phyloP scores from a whole-genome alignment of 2,113 vertebrate genomes.

The Trinectes maculatus region DNA sequence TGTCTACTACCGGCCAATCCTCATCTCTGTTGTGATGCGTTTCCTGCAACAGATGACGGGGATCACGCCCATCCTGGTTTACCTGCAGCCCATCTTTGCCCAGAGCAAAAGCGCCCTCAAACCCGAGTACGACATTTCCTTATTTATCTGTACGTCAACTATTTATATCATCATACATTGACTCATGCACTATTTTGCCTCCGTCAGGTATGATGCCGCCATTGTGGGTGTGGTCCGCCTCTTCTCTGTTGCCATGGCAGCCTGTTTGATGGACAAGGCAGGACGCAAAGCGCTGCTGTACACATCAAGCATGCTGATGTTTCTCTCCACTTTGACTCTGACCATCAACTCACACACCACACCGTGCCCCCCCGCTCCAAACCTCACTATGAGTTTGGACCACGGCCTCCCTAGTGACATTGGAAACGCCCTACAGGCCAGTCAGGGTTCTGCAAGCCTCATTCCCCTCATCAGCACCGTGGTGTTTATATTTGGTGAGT shows the following conservation, averaged over 20 bases:
- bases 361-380: slow-evolving; percentile 36
- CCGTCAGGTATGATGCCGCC: slow-evolving; percentile 84
- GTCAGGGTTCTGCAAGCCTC: slow-evolving; percentile 58
- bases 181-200: background rate
- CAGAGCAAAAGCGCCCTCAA: slow-evolving; percentile 83
- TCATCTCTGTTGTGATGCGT: slow-evolving; percentile 88
- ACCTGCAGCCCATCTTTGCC: slow-evolving; percentile 90
- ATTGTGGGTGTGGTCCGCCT: slow-evolving; percentile 89
- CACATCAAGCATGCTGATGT: slow-evolving; percentile 89
- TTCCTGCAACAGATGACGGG: slow-evolving; percentile 95
- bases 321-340: slow-evolving; percentile 84
- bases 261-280: slow-evolving; percentile 90
- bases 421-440: slow-evolving; percentile 33
- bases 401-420: slow-evolving; percentile 5
- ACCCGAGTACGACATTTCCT: slow-evolving; percentile 35
- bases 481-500: slow-evolving; percentile 92
- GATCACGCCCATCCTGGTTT: slow-evolving; percentile 91
- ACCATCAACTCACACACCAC: slow-evolving; percentile 81
- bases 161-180: background rate
- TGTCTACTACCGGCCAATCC: slow-evolving; percentile 85
- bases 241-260: slow-evolving; percentile 84
- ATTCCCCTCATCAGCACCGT: slow-evolving; percentile 90
- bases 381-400: slow-evolving; percentile 35
- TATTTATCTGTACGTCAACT: background rate
- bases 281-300: slow-evolving; percentile 93